Evolutionary conservation across 1,140 invertebrate genomes (phyloP).

Genomic region (Telenomus remus): DNA sequence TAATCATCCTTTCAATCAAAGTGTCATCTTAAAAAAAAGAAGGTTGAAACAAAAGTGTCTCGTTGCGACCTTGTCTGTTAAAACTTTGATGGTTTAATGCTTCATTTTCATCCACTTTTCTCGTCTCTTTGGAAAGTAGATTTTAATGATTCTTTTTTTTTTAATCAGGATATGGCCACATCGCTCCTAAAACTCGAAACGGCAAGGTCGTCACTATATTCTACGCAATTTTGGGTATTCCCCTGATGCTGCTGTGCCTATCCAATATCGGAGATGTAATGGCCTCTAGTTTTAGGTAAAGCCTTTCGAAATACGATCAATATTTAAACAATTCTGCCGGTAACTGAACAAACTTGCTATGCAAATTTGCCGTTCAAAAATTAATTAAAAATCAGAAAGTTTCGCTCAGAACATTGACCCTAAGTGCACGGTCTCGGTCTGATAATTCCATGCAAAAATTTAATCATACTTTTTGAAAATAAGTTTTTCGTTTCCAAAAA

Average conservation of each 20-base stretch:
- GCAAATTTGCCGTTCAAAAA: too few species aligned
- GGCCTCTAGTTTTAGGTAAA: slow-evolving; percentile 90
- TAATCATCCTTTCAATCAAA: slow-evolving; percentile 52
- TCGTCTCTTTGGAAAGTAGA: not conserved
- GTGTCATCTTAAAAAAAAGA: slow-evolving; percentile 36
- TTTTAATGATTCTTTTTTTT: slow-evolving; percentile 16
- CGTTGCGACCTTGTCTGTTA: not conserved
- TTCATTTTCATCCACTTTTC: too few species aligned
- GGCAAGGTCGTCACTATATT: slow-evolving; percentile 96
- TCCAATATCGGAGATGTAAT: slow-evolving; percentile 97
- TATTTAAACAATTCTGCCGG: slow-evolving; percentile 28
- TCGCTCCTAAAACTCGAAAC: slow-evolving; percentile 92
- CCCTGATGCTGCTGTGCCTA: slow-evolving; percentile 93
- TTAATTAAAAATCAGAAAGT: too few species aligned
- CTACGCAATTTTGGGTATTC: slow-evolving; percentile 96
- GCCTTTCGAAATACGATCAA: slow-evolving; percentile 28
- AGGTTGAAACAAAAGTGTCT: not conserved
- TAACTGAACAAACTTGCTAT: not conserved
- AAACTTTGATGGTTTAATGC: too few species aligned
- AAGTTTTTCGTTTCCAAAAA: too few species aligned
- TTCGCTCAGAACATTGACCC: too few species aligned
- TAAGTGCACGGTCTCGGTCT: too few species aligned
- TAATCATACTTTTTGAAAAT: too few species aligned
- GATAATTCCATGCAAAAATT: too few species aligned
- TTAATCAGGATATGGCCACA: slow-evolving; percentile 93